Evolutionary conservation across 2,888 invertebrate genomes (phyloP).

Genomic region (Pyrocoelia pectoralis): DNA sequence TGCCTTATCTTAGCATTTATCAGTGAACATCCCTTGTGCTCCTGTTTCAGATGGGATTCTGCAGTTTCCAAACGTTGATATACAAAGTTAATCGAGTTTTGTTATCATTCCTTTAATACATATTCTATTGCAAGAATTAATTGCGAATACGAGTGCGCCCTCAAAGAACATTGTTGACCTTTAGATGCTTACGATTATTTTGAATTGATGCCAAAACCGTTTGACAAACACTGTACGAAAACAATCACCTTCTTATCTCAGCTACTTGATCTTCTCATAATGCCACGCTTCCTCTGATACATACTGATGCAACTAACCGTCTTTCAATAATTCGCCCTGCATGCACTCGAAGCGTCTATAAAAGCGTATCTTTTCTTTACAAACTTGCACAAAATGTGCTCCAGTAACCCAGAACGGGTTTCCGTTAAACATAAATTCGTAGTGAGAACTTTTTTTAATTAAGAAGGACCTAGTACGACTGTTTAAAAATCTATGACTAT

Average conservation of each 20-base stretch:
- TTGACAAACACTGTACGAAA: conserved; percentile 46
- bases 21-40: conserved; percentile 47
- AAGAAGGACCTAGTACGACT: too few species aligned
- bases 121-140: background rate
- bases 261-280: conserved; percentile 55
- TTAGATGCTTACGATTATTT: too few species aligned
- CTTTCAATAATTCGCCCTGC: conserved; percentile 24
- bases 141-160: too few species aligned
- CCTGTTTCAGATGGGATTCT: conserved; percentile 23
- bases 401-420: background rate
- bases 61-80: conserved; percentile 18
- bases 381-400: background rate
- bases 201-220: conserved; percentile 11
- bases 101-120: background rate
- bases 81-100: background rate
- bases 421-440: too few species aligned
- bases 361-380: background rate
- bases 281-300: conserved; percentile 37
- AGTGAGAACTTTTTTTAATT: too few species aligned
- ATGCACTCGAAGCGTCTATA: background rate
- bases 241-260: conserved; percentile 55
- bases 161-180: too few species aligned
- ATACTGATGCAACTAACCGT: conserved; percentile 33
- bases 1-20: conserved; percentile 57
- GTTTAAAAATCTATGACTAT: too few species aligned